phyloP scores from a whole-genome alignment of 2,797 vertebrate genomes.

The Petrocephalus schoutedeni region DNA sequence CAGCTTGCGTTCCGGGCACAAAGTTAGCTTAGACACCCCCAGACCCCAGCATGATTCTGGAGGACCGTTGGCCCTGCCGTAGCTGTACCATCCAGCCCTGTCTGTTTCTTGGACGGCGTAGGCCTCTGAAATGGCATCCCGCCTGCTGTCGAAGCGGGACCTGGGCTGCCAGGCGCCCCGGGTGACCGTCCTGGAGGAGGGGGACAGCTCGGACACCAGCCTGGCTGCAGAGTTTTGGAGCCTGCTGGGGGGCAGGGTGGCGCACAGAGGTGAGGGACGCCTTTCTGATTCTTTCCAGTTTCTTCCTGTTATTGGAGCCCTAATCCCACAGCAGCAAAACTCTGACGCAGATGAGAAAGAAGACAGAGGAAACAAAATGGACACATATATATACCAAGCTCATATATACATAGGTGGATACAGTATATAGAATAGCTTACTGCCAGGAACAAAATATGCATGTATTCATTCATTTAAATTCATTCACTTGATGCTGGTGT shows the following conservation, averaged over 20 bases:
- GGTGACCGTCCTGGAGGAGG: conserved; percentile 63
- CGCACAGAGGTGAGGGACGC: conserved; percentile 55
- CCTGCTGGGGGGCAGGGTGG: conserved; percentile 59
- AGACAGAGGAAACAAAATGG: not conserved
- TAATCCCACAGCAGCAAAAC: not conserved
- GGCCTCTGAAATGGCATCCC: conserved; percentile 56
- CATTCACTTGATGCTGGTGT: not conserved
- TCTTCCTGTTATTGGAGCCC: not conserved
- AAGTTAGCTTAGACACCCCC: not conserved
- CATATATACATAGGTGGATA: not conserved
- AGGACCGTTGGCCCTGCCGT: not conserved
- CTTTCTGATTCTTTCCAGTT: not conserved
- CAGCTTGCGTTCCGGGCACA: not conserved
- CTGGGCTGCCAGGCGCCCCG: conserved; percentile 60
- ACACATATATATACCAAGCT: not conserved
- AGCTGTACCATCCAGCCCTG: not conserved
- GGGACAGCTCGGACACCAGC: conserved; percentile 51
- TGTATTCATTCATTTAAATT: not conserved
- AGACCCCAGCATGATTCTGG: not conserved
- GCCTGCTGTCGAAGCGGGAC: conserved; percentile 55
- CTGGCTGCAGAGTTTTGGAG: conserved; percentile 64
- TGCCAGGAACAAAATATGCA: not conserved
- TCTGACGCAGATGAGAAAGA: not conserved
- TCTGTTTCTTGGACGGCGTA: conserved; percentile 30
- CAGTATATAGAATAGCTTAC: not conserved